phyloP scores from a whole-genome alignment of 2,888 invertebrate species.

The Tryphoninae sp. region DNA sequence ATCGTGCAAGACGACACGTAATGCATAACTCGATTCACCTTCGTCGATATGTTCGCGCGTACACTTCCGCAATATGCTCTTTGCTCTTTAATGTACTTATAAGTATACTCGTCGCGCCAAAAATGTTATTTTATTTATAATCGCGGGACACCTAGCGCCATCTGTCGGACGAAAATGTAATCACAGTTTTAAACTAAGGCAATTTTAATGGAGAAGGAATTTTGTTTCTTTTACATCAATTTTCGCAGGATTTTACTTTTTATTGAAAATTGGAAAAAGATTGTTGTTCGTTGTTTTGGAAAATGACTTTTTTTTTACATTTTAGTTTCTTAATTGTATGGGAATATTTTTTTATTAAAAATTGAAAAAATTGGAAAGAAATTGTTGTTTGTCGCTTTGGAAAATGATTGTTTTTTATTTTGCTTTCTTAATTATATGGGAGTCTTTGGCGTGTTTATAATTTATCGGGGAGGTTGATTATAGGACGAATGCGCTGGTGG shows the following conservation, averaged over 20 bases:
- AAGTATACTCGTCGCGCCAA: neutral
- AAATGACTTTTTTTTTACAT: neutral
- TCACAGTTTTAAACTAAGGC: too few relatives aligned
- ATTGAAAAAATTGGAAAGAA: neutral
- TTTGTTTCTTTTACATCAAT: neutral
- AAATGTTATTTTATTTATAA: neutral
- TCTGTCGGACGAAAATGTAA: too few relatives aligned
- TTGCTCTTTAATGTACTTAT: slow-evolving; percentile 23
- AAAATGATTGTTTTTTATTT: neutral
- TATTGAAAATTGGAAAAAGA: neutral
- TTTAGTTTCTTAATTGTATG: neutral
- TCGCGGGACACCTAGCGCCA: neutral
- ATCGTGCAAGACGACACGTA: neutral
- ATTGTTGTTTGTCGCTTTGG: neutral
- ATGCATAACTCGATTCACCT: slow-evolving; percentile 36
- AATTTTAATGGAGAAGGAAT: neutral
- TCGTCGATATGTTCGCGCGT: slow-evolving; percentile 33
- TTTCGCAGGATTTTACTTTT: neutral
- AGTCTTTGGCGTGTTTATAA: neutral
- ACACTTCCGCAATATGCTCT: slow-evolving; percentile 52
- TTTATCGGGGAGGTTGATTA: slow-evolving; percentile 25
- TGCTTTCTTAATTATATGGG: neutral
- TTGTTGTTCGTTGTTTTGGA: neutral
- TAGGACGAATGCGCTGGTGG: slow-evolving; percentile 57
- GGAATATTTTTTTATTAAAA: neutral